phyloP scores from a whole-genome alignment of 2,888 invertebrate genomes.

The Gandaritis pyraliata region DNA sequence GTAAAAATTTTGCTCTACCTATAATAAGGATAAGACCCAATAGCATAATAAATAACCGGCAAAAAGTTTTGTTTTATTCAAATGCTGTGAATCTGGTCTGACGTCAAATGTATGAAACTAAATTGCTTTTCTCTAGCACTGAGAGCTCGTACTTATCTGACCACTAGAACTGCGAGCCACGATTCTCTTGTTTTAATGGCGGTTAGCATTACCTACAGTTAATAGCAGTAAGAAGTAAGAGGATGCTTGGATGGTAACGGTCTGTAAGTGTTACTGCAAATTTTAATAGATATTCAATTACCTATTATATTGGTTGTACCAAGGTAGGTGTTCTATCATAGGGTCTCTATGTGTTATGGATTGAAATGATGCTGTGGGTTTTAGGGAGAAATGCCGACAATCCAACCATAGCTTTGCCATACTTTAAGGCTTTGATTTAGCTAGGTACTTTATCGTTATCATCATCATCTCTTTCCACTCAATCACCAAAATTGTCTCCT shows the following conservation, averaged over 20 bases:
- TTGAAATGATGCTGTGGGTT: background rate
- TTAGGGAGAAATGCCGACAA: too few relatives aligned
- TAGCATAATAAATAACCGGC: too few relatives aligned
- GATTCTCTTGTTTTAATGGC: constrained; percentile 15
- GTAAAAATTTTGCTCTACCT: too few relatives aligned
- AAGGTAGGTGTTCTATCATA: too few relatives aligned
- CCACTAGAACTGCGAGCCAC: constrained; percentile 11
- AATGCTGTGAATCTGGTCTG: background rate
- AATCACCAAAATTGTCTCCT: too few relatives aligned
- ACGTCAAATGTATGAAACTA: background rate
- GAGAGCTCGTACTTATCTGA: background rate
- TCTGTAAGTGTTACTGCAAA: constrained; percentile 12
- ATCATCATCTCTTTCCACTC: too few relatives aligned
- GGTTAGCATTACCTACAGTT: constrained; percentile 10
- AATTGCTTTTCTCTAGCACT: background rate
- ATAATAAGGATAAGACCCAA: too few relatives aligned
- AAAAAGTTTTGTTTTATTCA: too few relatives aligned
- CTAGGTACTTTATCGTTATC: too few relatives aligned
- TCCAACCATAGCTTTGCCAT: too few relatives aligned
- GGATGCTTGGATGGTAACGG: constrained; percentile 8
- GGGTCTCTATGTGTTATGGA: background rate
- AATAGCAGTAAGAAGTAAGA: constrained; percentile 6
- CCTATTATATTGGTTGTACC: too few relatives aligned
- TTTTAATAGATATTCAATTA: background rate
- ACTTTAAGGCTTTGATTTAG: too few relatives aligned